Evolutionary conservation across 2,113 vertebrate species (phyloP).

Genomic region (Phylloscopus trochiloides): DNA sequence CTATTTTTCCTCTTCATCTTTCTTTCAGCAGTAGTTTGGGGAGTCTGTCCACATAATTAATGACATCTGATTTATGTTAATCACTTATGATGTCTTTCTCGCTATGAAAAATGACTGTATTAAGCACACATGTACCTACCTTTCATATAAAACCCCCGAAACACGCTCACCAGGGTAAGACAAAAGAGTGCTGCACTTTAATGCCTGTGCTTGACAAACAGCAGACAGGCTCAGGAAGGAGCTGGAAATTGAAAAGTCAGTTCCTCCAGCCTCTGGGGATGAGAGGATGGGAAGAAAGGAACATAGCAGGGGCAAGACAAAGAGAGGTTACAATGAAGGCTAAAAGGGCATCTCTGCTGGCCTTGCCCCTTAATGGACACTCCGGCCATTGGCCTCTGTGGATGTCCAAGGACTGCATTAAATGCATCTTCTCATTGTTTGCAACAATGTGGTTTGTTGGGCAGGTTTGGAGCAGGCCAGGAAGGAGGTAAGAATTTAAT

Average conservation of each 20-base stretch:
- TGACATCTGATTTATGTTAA: constrained; percentile 52
- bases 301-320: neutral
- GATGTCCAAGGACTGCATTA: neutral
- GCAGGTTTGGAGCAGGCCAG: neutral
- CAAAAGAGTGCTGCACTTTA: neutral
- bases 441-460: neutral
- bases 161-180: neutral
- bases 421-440: neutral
- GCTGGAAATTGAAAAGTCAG: constrained; percentile 32
- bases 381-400: neutral
- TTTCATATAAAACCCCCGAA: neutral
- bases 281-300: neutral
- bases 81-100: constrained; percentile 26
- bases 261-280: neutral
- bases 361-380: neutral
- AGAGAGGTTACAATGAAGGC: neutral
- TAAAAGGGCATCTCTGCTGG: constrained; percentile 4
- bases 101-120: constrained; percentile 34
- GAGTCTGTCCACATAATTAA: constrained; percentile 42
- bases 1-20: constrained; percentile 24
- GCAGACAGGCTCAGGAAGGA: constrained; percentile 24
- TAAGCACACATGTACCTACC: neutral
- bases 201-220: constrained; percentile 34
- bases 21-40: constrained; percentile 41
- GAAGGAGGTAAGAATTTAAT: neutral